Conservation (phyloP, 2,113 vertebrate species). For the Syrmaticus mikado region DNA sequence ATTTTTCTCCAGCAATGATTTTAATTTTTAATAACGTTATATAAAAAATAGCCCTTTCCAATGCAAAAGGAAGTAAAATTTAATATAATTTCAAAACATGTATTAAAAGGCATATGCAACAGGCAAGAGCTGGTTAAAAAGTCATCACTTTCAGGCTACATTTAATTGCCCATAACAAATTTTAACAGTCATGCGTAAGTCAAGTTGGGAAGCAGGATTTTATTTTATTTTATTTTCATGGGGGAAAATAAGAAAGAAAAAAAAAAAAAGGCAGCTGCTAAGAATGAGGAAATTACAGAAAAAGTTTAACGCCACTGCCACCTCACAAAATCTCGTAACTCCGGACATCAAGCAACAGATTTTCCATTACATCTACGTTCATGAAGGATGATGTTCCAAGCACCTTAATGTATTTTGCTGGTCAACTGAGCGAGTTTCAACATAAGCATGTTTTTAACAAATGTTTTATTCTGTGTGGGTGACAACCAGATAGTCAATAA, state of each 20-base stretch:
- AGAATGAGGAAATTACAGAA: rapidly evolving
- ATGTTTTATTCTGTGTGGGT: neutral
- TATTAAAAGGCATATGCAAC: neutral
- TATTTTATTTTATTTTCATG: neutral
- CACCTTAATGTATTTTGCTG: neutral
- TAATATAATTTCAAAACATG: neutral
- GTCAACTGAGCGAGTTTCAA: neutral
- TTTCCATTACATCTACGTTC: neutral
- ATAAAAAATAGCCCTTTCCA: neutral
- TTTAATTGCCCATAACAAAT: neutral
- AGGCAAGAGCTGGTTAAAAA: neutral
- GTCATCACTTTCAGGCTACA: neutral
- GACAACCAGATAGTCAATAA: neutral
- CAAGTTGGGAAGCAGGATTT: neutral
- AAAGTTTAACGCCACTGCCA: neutral
- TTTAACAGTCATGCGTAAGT: neutral
- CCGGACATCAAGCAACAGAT: neutral
- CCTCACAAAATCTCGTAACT: rapidly evolving
- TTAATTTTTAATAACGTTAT: neutral
- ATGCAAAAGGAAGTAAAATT: neutral
- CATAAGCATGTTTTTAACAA: neutral
- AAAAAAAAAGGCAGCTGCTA: neutral
- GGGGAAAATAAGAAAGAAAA: neutral
- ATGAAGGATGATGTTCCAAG: neutral
- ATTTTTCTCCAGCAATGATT: neutral